Base-by-base conservation (phyloP, 2,113 vertebrate genomes). In the Hipposideros armiger region DNA sequence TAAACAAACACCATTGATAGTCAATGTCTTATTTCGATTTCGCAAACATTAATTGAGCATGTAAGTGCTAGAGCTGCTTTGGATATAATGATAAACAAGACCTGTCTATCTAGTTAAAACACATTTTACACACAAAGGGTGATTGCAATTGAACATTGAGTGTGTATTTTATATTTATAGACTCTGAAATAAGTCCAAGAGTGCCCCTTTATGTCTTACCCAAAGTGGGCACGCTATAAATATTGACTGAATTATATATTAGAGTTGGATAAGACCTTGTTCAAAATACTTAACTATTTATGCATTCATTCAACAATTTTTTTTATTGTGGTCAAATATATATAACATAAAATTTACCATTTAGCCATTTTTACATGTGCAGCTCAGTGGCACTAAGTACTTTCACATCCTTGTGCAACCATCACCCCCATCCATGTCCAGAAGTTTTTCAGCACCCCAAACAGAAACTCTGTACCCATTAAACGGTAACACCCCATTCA, bases 151-250 rank as follows among this genome's bases (percentile, higher is more conserved):
- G 28, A 95, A 26, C 26, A 15, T 40, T n/a, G 54, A 70, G 47
- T 52, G 47, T 52, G 40, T 89, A 52, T 86, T 92, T 85, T 72
- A 56, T 22, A 85, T 81, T 92, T 78, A 54, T 7, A 87, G 24
- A 76, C 11, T 69, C 62, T 30, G 52, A 81, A 19, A 1, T 62
- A 40, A 85, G 32, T 47, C 40, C 40, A 4, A 64, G 36, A 28
- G 36, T 28, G 20, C 1, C 30, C n/a, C 8, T 58, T 58, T 60
- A n/a, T 19, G 19, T 87, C 50, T 87, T 76, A 62, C n/a, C 66
- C 17, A 17, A 8, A 40, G 24, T 17, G 86, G 22, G n/a, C 67
- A 87, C 11, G 15, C 74, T 62, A 50, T 28, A 26, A 69, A 60
- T 62, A 74, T 58, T 42, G 60, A 81, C 10, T 67, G 26, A 58